A percentile compares a stretch with the other conserved stretches of the same genome.
phyloP scores from a whole-genome alignment of 2,797 vertebrate species.

The Naso thynnoides region DNA sequence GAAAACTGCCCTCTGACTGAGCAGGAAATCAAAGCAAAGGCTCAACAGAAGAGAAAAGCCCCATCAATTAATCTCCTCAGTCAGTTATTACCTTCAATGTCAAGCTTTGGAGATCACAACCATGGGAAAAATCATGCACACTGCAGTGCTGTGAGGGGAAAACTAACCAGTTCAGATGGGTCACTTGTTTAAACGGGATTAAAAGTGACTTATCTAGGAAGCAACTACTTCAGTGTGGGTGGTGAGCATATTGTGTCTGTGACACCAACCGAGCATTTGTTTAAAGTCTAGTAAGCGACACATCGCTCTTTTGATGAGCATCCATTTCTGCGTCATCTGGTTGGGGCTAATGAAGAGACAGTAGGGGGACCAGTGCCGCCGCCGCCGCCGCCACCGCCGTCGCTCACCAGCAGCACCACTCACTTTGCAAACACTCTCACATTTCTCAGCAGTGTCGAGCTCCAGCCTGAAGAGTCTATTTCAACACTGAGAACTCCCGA shows the following conservation, averaged over 20 bases:
- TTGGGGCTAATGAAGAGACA: constrained; percentile 52
- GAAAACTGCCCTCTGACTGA: background rate
- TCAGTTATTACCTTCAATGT: background rate
- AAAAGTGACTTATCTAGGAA: constrained; percentile 20
- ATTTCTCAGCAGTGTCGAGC: constrained; percentile 28
- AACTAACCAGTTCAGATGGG: background rate
- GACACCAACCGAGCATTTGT: constrained; percentile 39
- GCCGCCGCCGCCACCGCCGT: background rate
- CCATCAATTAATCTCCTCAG: background rate
- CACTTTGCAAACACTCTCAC: constrained; percentile 35
- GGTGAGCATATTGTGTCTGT: constrained; percentile 47
- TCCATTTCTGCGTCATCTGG: constrained; percentile 58
- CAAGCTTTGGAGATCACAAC: constrained; percentile 3
- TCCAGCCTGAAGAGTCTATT: constrained; percentile 35
- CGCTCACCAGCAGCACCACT: constrained; percentile 18
- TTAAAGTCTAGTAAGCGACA: constrained; percentile 38
- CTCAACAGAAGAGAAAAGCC: background rate
- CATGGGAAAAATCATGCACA: background rate
- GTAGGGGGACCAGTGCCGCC: constrained; percentile 52
- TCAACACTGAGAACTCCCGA: constrained; percentile 41
- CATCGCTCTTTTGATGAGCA: constrained; percentile 56
- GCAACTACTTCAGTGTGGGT: constrained; percentile 26
- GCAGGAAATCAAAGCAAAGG: constrained; percentile 1
- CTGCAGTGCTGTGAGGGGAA: background rate
- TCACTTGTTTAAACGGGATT: constrained; percentile 1